Evolutionary conservation across 2,113 vertebrate species (phyloP), one percentile per base, ranked within the genome.

Genomic region (Oxyura jamaicensis): DNA sequence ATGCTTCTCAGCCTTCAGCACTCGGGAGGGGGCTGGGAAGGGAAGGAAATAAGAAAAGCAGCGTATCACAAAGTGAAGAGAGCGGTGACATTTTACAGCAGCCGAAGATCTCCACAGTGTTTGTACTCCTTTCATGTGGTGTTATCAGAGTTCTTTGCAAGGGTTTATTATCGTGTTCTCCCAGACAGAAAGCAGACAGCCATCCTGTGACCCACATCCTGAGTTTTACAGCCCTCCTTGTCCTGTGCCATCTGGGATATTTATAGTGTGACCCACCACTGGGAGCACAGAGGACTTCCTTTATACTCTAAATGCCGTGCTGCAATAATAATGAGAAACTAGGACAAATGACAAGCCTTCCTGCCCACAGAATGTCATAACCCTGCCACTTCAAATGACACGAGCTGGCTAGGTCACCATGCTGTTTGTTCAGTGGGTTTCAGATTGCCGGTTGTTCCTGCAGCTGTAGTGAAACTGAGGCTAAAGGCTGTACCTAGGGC

Each of bases 191-290:
- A 94, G 96, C 96, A 96, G 95, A 91, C 95, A 82, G 93, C 83
- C 86, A 92, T 94, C 93, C 95, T 96, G 86, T 95, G 95, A 96
- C 95, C 96, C 88, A 94, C 83, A 95, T 97, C 96, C 96, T 96
- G 93, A 91, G 55, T 95, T 94, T 94, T 96, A 95, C 83, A 92
- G 74, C 92, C 91, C 86, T 89, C 71, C 88, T 85, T 92, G 96
- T 96, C 83, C 89, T 93, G 55, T 92, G 86, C 92, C 93, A 89
- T 77, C 95, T 92, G 83, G 28, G 86, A 53, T 96, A 96, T 97
- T 96, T 95, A 93, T 96, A 92, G 83, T 67, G 67, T 87, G 95
- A 91, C 91, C 92, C 78, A 93, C 92, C 58, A 39, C 81, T 71
- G 92, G 55, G 96, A 93, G 67, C 95, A 67, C 83, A 77, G 93